Evolutionary conservation across 2,888 invertebrate species (phyloP), one percentile per base, ranked within the genome.

Genomic region (Glaucopsyche alexis): DNA sequence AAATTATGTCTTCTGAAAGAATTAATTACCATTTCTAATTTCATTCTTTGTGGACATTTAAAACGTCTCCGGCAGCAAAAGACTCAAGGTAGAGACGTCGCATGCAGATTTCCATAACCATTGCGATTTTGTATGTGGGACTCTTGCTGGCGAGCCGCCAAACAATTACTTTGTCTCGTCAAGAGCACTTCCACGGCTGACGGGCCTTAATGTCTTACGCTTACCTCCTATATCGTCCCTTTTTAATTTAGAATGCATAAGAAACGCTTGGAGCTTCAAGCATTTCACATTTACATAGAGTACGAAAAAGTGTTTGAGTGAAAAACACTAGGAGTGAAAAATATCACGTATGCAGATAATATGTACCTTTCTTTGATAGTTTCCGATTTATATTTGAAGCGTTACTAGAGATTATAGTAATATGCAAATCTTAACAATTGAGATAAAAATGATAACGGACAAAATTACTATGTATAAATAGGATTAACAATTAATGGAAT

Each of bases 121-220:
- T 73, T 78, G 77, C 76, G 74, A 75, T 74, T 74, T 72, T 74
- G 73, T 73, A 70, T 72, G 74, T 76, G 79, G 78, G 76, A 78
- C 74, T 76, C 75, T 73, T 40, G 75, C 79, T 91, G 91, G 91
- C 90, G 75, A 73, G 45, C 67, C 78, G 89, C 91, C 91, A 91
- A 86, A 89, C 89, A 88, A 91, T 91, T 89, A 89, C 90, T 89
- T 86, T 87, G 86, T 83, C 87, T 89, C 88, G 85, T 90, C 89
- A 89, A 82, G 83, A 85, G 78, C 86, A 81, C 85, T 87, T 84
- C 85, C 85, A 83, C 83, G 79, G 83, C 83, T 85, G 87, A 89
- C 87, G 85, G 84, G 81, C 82, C 83, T 83, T 81, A 86, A 83
- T 81, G 81, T 85, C 83, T 81, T 76, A 74, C 75, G 74, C 75